Evolutionary conservation across 2,113 vertebrate genomes (phyloP).

Genomic region (Nycticebus coucang): DNA sequence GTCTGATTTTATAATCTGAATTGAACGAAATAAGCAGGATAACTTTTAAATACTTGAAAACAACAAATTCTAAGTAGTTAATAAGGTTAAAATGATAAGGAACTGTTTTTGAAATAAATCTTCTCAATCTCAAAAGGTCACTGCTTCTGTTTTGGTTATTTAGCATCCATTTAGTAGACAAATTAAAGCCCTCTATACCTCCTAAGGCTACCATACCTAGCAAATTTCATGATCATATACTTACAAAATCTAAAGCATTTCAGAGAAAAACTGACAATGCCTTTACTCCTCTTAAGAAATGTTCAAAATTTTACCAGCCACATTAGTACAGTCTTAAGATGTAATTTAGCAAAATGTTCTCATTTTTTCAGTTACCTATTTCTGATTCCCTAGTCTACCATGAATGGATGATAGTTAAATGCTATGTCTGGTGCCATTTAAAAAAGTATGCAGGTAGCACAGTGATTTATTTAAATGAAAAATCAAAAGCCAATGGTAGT

Average conservation of each 20-base stretch:
- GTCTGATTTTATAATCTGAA: constrained; percentile 70
- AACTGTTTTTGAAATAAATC: constrained; percentile 42
- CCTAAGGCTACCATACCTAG: constrained; percentile 11
- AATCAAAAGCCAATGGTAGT: constrained; percentile 69
- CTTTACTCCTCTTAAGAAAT: constrained; percentile 63
- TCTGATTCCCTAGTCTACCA: constrained; percentile 38
- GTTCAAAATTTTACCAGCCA: constrained; percentile 67
- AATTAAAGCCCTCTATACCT: constrained; percentile 47
- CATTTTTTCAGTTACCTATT: constrained; percentile 77
- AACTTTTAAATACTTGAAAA: constrained; percentile 66
- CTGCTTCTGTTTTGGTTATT: constrained; percentile 63
- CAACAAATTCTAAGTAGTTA: constrained; percentile 59
- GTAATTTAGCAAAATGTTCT: constrained; percentile 62
- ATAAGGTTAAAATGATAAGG: constrained; percentile 57
- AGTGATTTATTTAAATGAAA: constrained; percentile 81
- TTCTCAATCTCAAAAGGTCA: constrained; percentile 51
- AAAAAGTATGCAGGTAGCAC: constrained; percentile 76
- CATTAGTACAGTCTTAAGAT: constrained; percentile 61
- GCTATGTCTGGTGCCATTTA: constrained; percentile 75
- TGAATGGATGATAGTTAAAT: constrained; percentile 75
- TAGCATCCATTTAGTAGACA: constrained; percentile 57
- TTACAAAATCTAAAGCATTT: constrained; percentile 58
- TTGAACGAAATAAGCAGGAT: constrained; percentile 55
- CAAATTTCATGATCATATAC: constrained; percentile 45
- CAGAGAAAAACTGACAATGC: constrained; percentile 42